A percentile compares a stretch with the other conserved stretches of the same genome.
Conservation (phyloP, 2,113 vertebrate species). For the Oceanodroma tethys region DNA sequence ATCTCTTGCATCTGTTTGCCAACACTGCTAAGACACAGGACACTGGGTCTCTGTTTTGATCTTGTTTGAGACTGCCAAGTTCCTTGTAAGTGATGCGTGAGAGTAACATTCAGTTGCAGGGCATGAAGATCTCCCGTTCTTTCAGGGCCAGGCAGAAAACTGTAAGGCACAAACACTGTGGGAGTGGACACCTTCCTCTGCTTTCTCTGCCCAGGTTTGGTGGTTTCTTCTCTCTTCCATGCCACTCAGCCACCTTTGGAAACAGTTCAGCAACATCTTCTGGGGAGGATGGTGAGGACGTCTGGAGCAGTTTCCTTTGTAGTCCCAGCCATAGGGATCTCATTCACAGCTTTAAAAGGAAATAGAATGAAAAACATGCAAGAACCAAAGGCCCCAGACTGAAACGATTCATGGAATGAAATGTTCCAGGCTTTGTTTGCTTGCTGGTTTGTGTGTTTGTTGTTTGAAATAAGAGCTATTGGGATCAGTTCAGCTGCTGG, state of each 20-base stretch:
- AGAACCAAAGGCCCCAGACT: neutral
- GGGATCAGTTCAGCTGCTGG: neutral
- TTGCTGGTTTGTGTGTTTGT: neutral
- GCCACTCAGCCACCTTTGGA: neutral
- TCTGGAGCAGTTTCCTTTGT: neutral
- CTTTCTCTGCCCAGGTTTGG: neutral
- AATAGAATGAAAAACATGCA: neutral
- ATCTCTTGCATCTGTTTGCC: neutral
- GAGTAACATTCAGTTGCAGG: neutral
- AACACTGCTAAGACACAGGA: neutral
- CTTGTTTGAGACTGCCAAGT: neutral
- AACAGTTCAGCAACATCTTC: neutral
- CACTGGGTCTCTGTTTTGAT: neutral
- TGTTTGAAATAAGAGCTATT: neutral
- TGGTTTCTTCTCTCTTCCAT: neutral
- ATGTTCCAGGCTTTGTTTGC: slow-evolving; percentile 1
- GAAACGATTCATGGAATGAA: neutral
- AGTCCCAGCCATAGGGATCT: neutral
- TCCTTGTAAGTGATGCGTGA: neutral
- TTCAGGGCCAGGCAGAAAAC: neutral
- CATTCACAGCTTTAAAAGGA: neutral
- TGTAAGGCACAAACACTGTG: neutral
- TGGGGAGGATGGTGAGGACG: neutral
- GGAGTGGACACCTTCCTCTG: neutral
- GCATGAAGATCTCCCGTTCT: neutral